These are phyloP conservation scores for Halcyon smyrnensis DNA, from an alignment of 2,797 vertebrate genomes.

Conservation along the genomic window DNA sequence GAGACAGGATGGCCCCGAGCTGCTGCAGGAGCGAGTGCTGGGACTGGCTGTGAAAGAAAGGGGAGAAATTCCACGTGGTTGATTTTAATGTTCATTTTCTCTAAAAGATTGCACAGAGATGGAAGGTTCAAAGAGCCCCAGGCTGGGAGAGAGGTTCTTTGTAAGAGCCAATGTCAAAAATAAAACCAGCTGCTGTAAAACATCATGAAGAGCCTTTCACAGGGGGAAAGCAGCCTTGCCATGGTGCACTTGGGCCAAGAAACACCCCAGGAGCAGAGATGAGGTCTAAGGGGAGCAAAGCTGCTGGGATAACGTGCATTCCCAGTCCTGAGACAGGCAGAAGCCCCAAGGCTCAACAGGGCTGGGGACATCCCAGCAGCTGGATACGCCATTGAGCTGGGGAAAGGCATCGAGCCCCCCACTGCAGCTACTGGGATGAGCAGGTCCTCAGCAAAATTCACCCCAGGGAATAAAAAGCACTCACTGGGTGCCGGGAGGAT, in stretches of 20 bases:
- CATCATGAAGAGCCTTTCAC: not conserved
- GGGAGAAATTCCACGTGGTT: not conserved
- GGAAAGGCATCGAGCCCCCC: not conserved
- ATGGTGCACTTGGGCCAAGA: rapidly evolving
- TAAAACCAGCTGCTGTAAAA: not conserved
- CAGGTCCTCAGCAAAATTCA: not conserved
- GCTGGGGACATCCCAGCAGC: not conserved
- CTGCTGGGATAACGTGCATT: rapidly evolving
- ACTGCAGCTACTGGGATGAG: rapidly evolving
- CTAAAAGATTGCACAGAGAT: rapidly evolving
- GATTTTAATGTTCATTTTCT: not conserved
- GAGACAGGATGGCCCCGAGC: not conserved
- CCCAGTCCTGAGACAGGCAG: rapidly evolving
- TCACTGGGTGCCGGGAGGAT: rapidly evolving
- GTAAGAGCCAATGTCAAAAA: not conserved
- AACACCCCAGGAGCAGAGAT: not conserved
- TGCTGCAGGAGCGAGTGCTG: not conserved
- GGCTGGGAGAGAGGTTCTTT: not conserved
- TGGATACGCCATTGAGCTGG: rapidly evolving
- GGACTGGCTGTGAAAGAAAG: not conserved
- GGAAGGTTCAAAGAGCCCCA: not conserved
- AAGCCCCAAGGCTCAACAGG: rapidly evolving
- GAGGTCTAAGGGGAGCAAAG: not conserved
- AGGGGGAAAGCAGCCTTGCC: not conserved
- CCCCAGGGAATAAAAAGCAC: not conserved